Evolutionary conservation across 2,797 vertebrate species (phyloP).

Genomic region (Prionace glauca): DNA sequence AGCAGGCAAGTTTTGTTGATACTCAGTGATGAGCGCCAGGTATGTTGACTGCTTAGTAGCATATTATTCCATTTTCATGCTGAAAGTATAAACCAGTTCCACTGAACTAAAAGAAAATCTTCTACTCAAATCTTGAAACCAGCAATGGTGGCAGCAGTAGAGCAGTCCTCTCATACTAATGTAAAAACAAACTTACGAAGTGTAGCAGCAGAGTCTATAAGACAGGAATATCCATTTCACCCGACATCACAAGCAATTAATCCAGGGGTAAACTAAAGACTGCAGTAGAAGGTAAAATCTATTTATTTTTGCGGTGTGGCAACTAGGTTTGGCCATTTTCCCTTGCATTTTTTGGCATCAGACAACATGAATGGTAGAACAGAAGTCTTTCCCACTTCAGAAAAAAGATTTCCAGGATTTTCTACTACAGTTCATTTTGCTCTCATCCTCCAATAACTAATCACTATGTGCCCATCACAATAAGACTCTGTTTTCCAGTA

Average conservation of each 20-base stretch:
- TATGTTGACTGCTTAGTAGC: not conserved
- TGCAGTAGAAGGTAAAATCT: not conserved
- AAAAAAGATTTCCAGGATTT: not conserved
- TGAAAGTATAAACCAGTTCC: not conserved
- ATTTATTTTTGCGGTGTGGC: not conserved
- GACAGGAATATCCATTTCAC: not conserved
- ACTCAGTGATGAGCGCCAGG: not conserved
- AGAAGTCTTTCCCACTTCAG: not conserved
- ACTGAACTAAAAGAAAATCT: not conserved
- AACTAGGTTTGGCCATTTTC: not conserved
- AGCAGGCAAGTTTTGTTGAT: not conserved
- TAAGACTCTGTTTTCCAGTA: not conserved
- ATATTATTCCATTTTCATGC: not conserved
- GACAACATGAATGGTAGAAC: not conserved
- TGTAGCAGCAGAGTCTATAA: not conserved
- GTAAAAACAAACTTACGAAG: not conserved
- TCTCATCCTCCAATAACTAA: not conserved
- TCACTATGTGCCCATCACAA: not conserved
- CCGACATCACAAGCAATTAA: not conserved
- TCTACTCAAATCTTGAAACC: not conserved
- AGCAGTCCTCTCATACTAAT: not conserved
- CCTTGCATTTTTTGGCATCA: not conserved
- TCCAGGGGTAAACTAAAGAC: not conserved
- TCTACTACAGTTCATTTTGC: not conserved
- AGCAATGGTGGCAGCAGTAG: not conserved